These are phyloP conservation scores for Stegana nigrithorax DNA, from an alignment of 2,888 invertebrate species.

Conservation along the genomic window DNA sequence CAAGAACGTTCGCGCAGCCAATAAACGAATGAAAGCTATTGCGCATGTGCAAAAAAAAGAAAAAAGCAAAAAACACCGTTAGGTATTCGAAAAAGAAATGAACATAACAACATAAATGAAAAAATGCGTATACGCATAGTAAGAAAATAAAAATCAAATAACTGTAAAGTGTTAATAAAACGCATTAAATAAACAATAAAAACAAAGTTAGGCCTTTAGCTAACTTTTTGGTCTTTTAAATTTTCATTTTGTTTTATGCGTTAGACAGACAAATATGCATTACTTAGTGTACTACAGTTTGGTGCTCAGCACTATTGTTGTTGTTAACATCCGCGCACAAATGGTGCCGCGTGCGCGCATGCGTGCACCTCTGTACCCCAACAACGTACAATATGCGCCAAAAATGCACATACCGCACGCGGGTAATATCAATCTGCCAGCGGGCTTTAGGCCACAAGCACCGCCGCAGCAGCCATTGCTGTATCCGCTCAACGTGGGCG, in stretches of 20 bases:
- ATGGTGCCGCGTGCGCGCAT: constrained; percentile 40
- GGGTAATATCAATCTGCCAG: constrained; percentile 28
- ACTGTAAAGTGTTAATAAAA: constrained; percentile 16
- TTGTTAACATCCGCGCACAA: constrained; percentile 32
- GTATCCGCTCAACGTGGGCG: constrained; percentile 29
- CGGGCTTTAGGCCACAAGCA: constrained; percentile 38
- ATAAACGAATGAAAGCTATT: too few relatives aligned
- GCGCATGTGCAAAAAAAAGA: too few relatives aligned
- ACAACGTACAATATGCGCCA: background rate
- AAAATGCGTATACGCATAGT: constrained; percentile 19
- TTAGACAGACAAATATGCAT: too few relatives aligned
- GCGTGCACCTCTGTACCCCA: constrained; percentile 31
- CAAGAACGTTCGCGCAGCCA: too few relatives aligned
- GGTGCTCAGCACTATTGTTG: too few relatives aligned
- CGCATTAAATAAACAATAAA: constrained; percentile 35
- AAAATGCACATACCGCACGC: background rate
- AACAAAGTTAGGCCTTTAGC: too few relatives aligned
- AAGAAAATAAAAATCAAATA: constrained; percentile 18
- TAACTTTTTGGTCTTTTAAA: too few relatives aligned
- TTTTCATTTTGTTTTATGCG: too few relatives aligned
- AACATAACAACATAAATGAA: background rate
- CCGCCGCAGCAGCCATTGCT: constrained; percentile 25
- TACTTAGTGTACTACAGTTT: too few relatives aligned
- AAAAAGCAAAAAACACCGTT: too few relatives aligned
- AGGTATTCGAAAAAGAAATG: too few relatives aligned